Evolutionary conservation across 2,888 invertebrate genomes (phyloP), one percentile per base, ranked within the genome.

Genomic region (Loripinus fragilis): DNA sequence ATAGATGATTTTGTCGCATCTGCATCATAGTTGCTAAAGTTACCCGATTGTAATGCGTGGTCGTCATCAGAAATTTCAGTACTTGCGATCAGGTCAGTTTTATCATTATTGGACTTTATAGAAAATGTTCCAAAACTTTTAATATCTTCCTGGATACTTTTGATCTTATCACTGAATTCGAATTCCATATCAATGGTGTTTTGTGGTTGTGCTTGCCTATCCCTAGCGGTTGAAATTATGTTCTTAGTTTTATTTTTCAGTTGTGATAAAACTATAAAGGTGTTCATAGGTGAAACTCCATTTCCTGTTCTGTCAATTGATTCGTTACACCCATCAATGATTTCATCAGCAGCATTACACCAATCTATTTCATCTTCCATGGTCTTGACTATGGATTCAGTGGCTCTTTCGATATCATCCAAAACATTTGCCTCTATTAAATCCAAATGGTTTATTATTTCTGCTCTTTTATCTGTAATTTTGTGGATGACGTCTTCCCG

Each of bases 381-480:
- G 17, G 17, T n/a, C 42, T 41, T 3, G 15, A 42, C 3, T 10
- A 5, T n/a, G 10, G 1, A 1, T 7, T 45, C 45, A 7, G 12
- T 30, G 12, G 3, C 17, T 25, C 20, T 25, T 8, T 67, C 67
- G 23, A 67, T 25, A 25, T 2, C 15, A 2, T 38, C 67, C 12
- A 67, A 67, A 7, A 42, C 25, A 41, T 20, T 33, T 1, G 23
- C 69, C 28, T 74, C 71, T 42, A 74, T n/a, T 64, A 71, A 50
- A 41, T 74, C 71, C 2, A 80, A 35, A 68, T 69, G 77, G 1
- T 45, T 41, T 20, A 70, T 48, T 17, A 80, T 74, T 55, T 68
- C 55, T 65, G 64, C 65, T 52, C 73, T 42, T 20, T 71, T 71
- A 12, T 52, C 71, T 28, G 45, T 70, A 38, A 77, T 77, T n/a